Conservation (phyloP, 2,113 vertebrate species). For the Mandrillus leucophaeus region DNA sequence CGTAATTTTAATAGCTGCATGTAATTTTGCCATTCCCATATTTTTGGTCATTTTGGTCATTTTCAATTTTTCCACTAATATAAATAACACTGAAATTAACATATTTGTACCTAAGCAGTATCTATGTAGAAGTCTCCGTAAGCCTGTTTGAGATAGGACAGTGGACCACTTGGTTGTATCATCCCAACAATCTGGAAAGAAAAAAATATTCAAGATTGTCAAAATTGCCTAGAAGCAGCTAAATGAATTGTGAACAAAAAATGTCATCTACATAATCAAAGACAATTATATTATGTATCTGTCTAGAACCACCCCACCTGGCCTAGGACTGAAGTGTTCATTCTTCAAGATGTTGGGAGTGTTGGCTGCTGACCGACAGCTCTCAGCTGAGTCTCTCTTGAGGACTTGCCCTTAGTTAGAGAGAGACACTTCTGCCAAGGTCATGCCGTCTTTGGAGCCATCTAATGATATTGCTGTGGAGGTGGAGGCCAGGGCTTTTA, state of each 20-base stretch:
- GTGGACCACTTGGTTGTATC: background rate
- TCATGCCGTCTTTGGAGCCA: background rate
- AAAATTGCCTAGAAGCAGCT: background rate
- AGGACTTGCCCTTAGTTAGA: background rate
- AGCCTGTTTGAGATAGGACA: background rate
- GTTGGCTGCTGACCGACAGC: background rate
- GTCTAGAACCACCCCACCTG: background rate
- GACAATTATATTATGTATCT: background rate
- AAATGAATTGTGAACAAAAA: background rate
- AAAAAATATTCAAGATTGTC: background rate
- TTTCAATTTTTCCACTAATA: background rate
- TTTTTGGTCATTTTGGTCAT: background rate
- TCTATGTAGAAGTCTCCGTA: background rate
- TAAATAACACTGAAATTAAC: background rate
- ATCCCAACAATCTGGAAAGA: background rate
- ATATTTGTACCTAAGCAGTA: background rate
- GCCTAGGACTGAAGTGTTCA: background rate
- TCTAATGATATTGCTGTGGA: background rate
- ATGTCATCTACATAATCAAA: background rate
- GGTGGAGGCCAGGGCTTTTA: background rate
- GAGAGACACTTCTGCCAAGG: background rate
- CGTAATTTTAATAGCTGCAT: background rate
- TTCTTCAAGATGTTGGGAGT: background rate
- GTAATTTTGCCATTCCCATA: background rate
- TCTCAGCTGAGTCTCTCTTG: background rate